Evolutionary conservation across 2,797 vertebrate genomes (phyloP).

Genomic region (Hypotaenidia okinawae): DNA sequence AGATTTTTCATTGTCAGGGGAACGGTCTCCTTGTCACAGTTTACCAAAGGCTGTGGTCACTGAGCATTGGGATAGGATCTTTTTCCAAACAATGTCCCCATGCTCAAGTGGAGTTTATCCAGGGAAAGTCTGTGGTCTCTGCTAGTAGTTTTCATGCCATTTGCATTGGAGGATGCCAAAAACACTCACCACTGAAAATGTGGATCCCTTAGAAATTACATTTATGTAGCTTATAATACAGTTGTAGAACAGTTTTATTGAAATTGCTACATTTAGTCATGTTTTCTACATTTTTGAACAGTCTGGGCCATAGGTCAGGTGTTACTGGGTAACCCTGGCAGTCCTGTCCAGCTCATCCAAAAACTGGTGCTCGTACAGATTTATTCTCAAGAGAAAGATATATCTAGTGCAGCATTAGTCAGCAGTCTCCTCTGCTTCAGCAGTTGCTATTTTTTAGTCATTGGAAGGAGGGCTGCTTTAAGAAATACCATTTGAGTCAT

Average conservation of each 20-base stretch:
- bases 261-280: neutral
- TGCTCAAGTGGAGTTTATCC: neutral
- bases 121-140: neutral
- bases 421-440: slow-evolving; percentile 21
- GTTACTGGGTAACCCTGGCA: neutral
- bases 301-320: neutral
- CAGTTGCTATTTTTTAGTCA: slow-evolving; percentile 12
- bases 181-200: neutral
- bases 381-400: neutral
- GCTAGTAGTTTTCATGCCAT: neutral
- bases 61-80: neutral
- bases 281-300: neutral
- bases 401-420: slow-evolving; percentile 14
- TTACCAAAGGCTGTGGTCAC: neutral
- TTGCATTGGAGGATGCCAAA: neutral
- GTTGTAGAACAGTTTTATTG: neutral
- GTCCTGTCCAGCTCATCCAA: neutral
- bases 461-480: slow-evolving; percentile 32
- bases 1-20: neutral
- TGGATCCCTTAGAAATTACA: neutral
- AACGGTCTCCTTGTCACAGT: neutral
- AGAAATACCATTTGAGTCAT: slow-evolving; percentile 58
- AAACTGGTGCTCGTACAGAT: neutral
- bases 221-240: neutral
- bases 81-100: neutral